These are phyloP conservation scores for Lophura swinhoii DNA, from an alignment of 2,797 vertebrate species.

Conservation along the genomic window DNA sequence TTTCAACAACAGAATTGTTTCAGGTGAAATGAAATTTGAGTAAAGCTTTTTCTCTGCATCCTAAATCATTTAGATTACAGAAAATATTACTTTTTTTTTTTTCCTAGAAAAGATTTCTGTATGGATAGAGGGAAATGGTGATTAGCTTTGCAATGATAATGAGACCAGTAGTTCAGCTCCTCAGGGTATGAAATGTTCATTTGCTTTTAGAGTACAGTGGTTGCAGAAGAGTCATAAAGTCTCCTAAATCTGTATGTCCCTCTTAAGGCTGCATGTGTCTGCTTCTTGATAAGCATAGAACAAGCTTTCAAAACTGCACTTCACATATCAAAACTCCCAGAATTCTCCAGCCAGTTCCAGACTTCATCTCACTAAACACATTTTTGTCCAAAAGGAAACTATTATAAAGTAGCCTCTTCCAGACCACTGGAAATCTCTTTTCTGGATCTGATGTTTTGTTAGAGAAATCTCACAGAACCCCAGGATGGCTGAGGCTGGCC, in stretches of 20 bases:
- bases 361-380: neutral
- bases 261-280: neutral
- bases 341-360: neutral
- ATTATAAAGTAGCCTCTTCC: neutral
- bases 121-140: neutral
- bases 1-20: neutral
- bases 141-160: constrained; percentile 49
- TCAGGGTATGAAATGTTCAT: constrained; percentile 61
- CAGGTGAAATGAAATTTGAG: neutral
- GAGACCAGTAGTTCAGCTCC: constrained; percentile 65
- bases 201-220: constrained; percentile 36
- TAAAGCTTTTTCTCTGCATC: neutral
- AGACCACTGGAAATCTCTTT: neutral
- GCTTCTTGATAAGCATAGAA: constrained; percentile 21
- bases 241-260: constrained; percentile 34
- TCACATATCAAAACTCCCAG: neutral
- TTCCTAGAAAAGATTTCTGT: constrained; percentile 8
- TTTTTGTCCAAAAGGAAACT: neutral
- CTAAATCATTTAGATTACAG: neutral
- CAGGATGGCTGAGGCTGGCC: neutral
- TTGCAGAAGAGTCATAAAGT: constrained; percentile 33
- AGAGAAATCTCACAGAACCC: neutral
- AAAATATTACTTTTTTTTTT: neutral
- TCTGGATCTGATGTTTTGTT: neutral
- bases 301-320: constrained; percentile 8